phyloP scores from a whole-genome alignment of 2,888 invertebrate genomes.

The Clunio marinus region DNA sequence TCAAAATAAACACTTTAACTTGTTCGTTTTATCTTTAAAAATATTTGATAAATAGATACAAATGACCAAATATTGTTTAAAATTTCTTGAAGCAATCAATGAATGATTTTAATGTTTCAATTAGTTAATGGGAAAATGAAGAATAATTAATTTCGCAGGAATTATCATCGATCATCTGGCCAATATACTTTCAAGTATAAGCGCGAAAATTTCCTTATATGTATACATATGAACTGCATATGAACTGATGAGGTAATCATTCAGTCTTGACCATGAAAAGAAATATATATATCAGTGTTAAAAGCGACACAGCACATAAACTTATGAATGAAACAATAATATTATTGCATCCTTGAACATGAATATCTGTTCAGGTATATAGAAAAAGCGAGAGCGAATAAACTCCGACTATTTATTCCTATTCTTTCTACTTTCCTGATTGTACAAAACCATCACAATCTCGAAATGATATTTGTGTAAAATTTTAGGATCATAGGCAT shows the following conservation, averaged over 20 bases:
- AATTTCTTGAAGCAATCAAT: too few relatives aligned
- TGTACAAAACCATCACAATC: neutral
- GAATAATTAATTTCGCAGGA: too few relatives aligned
- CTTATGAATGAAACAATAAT: slow-evolving; percentile 35
- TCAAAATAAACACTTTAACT: too few relatives aligned
- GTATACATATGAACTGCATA: slow-evolving; percentile 5
- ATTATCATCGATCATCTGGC: too few relatives aligned
- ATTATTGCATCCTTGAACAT: slow-evolving; percentile 36
- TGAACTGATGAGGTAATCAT: slow-evolving; percentile 29
- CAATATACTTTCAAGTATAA: too few relatives aligned
- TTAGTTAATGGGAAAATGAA: too few relatives aligned
- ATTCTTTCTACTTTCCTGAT: neutral
- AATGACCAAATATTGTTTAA: too few relatives aligned
- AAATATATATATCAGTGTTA: neutral
- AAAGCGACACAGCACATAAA: slow-evolving; percentile 29
- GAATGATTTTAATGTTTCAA: too few relatives aligned
- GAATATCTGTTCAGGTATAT: slow-evolving; percentile 17
- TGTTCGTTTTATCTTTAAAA: too few relatives aligned
- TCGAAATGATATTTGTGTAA: slow-evolving; percentile 2
- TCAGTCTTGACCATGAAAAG: slow-evolving; percentile 35
- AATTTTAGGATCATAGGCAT: too few relatives aligned
- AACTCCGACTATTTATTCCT: neutral
- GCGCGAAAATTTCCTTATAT: slow-evolving; percentile 34
- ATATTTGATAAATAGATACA: too few relatives aligned
- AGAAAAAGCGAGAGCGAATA: neutral